Evolutionary conservation across 2,113 vertebrate species (phyloP).

Genomic region (Lontra canadensis): DNA sequence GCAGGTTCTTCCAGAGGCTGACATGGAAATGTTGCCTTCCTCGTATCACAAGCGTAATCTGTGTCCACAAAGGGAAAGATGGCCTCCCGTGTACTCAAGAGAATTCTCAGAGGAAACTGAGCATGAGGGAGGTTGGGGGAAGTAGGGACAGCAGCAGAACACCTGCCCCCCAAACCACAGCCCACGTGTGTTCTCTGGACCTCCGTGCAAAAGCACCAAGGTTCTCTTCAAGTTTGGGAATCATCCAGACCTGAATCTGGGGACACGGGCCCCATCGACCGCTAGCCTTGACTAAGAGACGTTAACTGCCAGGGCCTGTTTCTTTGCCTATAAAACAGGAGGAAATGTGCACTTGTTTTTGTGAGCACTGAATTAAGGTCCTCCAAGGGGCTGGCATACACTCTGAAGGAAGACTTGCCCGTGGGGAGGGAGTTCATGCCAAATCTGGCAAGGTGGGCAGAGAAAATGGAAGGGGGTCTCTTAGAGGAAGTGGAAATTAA

Average conservation of each 20-base stretch:
- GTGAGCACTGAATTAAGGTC: neutral
- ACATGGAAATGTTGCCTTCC: neutral
- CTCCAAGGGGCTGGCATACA: neutral
- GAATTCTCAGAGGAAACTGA: neutral
- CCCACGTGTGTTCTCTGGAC: rapidly evolving
- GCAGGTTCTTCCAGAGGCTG: neutral
- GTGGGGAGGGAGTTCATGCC: neutral
- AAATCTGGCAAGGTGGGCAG: neutral
- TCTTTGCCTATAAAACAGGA: neutral
- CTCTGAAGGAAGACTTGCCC: rapidly evolving
- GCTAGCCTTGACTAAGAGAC: neutral
- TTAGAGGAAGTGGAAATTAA: neutral
- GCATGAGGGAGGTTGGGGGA: rapidly evolving
- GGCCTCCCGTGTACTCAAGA: rapidly evolving
- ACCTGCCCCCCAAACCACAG: neutral
- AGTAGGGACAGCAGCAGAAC: neutral
- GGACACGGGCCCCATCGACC: neutral
- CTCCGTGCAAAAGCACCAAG: neutral
- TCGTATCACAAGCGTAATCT: neutral
- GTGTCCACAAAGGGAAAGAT: neutral
- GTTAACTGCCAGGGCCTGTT: neutral
- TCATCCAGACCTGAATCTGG: neutral
- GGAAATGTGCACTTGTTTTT: neutral
- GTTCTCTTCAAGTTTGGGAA: neutral
- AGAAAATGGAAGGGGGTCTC: neutral